Evolutionary conservation across 2,888 invertebrate species (phyloP), one percentile per base, ranked within the genome.

Genomic region (Hydropsyche betteni): DNA sequence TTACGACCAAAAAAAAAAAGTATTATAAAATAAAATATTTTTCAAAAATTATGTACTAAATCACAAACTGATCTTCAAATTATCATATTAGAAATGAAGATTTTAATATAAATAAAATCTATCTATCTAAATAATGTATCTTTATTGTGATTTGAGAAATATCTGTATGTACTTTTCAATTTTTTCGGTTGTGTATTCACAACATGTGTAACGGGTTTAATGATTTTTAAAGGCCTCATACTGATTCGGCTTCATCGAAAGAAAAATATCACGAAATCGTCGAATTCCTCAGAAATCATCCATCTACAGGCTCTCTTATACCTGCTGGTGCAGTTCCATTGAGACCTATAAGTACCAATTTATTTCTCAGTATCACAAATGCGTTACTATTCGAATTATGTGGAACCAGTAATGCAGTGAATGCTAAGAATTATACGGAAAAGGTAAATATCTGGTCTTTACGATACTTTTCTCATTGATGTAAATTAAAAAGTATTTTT

Each of bases 281-380:
- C 69, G 58, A 38, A 50, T 76, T 84, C 82, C 78, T 81, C 81
- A 52, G 82, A 80, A 34, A 83, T 81, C 50, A 82, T 84, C 71
- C 71, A 4, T 61, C n/a, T 38, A 61, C 74, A 1, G 80, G 50
- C 14, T 14, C n/a, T 5, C 74, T 72, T 80, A 78, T 70, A 80
- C 76, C 78, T 34, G 24, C 12, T 0, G 44, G 61, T 10, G 58
- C 51, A 7, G 74, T 75, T 10, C 80, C 80, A 79, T 81, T 86
- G 14, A 82, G 85, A 0, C 87, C 87, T 70, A 86, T 87, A 78
- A 87, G 86, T 79, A 87, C 87, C 81, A 83, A 86, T 4, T 84
- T 86, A 78, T 88, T 88, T 81, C 84, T 88, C 3, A 85, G 86
- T 69, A 83, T 87, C 77, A 80, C 81, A 0, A 83, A 83, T 0